A percentile compares a stretch with the other conserved stretches of the same genome.
phyloP scores from a whole-genome alignment of 64 coral and sea anemone genomes.

The Anthopleura sola region DNA sequence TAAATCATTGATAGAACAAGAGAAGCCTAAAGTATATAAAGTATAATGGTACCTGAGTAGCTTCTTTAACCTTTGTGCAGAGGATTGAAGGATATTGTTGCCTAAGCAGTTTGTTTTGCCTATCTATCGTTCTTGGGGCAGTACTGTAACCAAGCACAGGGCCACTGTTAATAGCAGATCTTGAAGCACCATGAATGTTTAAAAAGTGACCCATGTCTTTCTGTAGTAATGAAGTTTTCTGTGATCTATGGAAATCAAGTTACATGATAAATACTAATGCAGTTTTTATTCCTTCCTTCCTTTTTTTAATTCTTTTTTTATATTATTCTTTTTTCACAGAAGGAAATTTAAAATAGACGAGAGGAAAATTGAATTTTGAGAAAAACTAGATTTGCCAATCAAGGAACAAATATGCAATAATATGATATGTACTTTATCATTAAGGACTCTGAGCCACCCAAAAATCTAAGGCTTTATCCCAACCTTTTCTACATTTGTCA shows the following conservation, averaged over 20 bases:
- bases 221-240: conserved; percentile 40
- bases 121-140: conserved; percentile 30
- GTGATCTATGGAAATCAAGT: conserved; percentile 19
- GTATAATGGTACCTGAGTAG: not conserved
- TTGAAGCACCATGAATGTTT: conserved; percentile 38
- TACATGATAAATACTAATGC: not conserved
- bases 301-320: no score
- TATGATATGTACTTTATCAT: no score
- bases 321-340: no score
- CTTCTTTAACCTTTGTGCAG: not conserved
- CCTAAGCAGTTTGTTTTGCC: not conserved
- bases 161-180: conserved; percentile 62
- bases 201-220: conserved; percentile 43
- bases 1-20: not conserved
- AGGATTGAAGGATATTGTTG: not conserved
- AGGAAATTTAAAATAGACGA: no score
- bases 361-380: no score
- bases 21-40: not conserved
- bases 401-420: no score
- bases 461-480: no score
- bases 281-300: no score
- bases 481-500: no score
- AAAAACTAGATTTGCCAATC: no score
- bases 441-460: no score
- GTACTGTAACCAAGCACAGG: conserved; percentile 26